Evolutionary conservation across 2,113 vertebrate species (phyloP), one percentile per base, ranked within the genome.

Genomic region (Canis aureus): DNA sequence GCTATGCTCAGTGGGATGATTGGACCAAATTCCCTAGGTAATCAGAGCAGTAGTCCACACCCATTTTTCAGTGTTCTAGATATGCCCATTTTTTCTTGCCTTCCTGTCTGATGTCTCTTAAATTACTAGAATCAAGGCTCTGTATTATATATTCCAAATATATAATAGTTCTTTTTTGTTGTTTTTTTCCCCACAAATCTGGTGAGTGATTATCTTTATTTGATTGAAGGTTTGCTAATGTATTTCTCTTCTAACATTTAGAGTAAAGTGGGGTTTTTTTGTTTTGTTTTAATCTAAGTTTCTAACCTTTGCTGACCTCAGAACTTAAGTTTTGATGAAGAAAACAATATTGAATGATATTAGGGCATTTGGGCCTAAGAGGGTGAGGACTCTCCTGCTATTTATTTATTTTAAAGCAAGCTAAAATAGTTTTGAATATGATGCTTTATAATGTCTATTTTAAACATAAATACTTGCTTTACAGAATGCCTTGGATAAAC

Each of bases 401-500:
- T 20, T 29, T 62, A 20, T 91, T 73, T 87, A 27, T 91, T 74
- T 83, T 76, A 27, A 64, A 90, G 6, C 2, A 76, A 60, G 53
- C 27, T 91, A 60, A 57, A 88, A 62, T 74, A 59, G 9, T 16
- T 89, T 93, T 90, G 35, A 25, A 4, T 53, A 4, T 73, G 64
- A 23, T 91, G 35, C 16, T 92, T 76, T 74, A 35, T 15, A 16
- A 7, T 23, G 25, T 76, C 5, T 49, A 0, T 93, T 93, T 60
- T 92, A 79, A 93, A 62, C 25, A 8, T 59, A 89, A 67, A 69
- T 29, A 76, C 2, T 38, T 93, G 16, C 3, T 53, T 97, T 97
- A 67, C 98, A 99, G 99, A 99, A 99, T 1, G 99, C 99, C 69
- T 98, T 99, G 98, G 99, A 99, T 98, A 99, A 96, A 7, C 98